These are phyloP conservation scores for Melanostigma gelatinosum DNA, from an alignment of 2,113 vertebrate species.

Conservation along the genomic window DNA sequence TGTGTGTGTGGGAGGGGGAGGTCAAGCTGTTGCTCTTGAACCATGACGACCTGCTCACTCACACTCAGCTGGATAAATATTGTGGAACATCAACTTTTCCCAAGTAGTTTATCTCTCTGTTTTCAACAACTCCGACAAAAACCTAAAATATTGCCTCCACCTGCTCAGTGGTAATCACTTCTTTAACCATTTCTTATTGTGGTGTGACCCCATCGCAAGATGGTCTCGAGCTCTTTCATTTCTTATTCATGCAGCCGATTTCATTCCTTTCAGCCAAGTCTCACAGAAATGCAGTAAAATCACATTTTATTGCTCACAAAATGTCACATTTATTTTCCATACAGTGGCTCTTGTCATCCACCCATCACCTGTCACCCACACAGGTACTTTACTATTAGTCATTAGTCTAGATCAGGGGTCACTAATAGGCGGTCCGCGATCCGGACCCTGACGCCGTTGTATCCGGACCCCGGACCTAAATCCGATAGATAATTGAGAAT, in stretches of 20 bases:
- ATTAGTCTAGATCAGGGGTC: not conserved
- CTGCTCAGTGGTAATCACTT: not conserved
- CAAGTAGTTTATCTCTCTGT: not conserved
- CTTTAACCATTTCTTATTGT: not conserved
- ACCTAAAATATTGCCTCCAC: not conserved
- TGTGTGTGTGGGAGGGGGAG: too few species aligned
- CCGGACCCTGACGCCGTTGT: too few species aligned
- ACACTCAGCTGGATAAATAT: not conserved
- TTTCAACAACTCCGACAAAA: not conserved
- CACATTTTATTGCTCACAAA: not conserved
- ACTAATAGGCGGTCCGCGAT: too few species aligned
- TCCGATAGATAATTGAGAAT: too few species aligned
- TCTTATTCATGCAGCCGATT: not conserved
- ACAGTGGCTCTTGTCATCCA: not conserved
- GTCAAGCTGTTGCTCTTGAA: not conserved
- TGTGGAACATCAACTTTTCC: not conserved
- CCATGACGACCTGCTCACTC: not conserved
- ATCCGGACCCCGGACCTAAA: too few species aligned
- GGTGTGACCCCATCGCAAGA: not conserved
- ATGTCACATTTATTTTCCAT: not conserved
- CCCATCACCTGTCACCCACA: not conserved
- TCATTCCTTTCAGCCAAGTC: not conserved
- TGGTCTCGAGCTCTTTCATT: not conserved
- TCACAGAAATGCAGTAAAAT: not conserved
- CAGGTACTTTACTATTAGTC: not conserved